Conservation (phyloP, 1,140 invertebrate genomes). For the Lineus longissimus region DNA sequence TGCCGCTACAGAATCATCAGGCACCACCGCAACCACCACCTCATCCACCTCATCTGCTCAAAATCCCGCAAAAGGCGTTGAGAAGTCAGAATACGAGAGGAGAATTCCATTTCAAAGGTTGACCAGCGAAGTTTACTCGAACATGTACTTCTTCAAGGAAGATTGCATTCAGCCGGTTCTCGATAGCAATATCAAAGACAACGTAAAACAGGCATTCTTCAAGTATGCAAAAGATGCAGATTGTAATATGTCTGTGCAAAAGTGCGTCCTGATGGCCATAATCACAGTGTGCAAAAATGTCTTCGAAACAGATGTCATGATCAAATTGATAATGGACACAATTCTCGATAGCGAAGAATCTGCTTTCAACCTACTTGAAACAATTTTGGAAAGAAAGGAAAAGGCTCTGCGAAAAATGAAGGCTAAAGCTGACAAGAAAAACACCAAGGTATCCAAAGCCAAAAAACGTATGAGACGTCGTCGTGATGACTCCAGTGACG, state of each 20-base stretch:
- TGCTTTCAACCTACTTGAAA: neutral
- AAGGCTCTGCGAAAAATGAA: neutral
- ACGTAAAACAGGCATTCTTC: constrained; percentile 2
- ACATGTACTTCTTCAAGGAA: neutral
- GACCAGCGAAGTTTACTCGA: constrained; percentile 4
- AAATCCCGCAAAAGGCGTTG: neutral
- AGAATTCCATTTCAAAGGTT: constrained; percentile 4
- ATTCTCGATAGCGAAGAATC: constrained; percentile 3
- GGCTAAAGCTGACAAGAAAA: constrained; percentile 2
- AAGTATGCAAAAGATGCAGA: neutral
- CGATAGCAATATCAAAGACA: neutral
- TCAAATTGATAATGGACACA: neutral
- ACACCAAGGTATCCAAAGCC: neutral
- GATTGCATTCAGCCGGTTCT: neutral
- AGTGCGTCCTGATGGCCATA: neutral
- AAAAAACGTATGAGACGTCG: neutral
- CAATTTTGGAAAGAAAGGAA: constrained; percentile 5
- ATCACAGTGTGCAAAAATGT: neutral
- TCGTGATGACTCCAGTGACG: neutral
- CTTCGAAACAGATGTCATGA: neutral
- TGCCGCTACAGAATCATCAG: neutral
- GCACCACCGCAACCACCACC: neutral
- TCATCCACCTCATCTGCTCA: neutral
- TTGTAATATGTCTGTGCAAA: neutral
- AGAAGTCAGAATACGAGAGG: neutral